phyloP scores from a whole-genome alignment of 2,888 invertebrate genomes.

The Myathropa florea region DNA sequence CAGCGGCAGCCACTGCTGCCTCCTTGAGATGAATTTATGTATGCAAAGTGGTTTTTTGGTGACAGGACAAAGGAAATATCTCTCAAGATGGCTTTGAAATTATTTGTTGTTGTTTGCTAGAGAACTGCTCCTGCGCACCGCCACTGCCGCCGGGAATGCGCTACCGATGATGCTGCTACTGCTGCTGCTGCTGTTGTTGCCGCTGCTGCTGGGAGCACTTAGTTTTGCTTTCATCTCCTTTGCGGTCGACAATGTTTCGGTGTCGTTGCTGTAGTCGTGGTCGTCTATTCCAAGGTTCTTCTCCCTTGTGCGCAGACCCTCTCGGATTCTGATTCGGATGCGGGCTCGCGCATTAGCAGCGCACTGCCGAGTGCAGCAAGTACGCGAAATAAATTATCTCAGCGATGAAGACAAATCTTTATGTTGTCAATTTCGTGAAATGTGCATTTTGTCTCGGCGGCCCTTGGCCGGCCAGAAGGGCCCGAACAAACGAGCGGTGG shows the following conservation, averaged over 20 bases:
- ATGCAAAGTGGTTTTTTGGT: constrained; percentile 77
- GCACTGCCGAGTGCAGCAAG: constrained; percentile 43
- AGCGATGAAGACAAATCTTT: constrained; percentile 71
- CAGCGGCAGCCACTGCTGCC: constrained; percentile 44
- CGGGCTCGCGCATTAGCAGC: constrained; percentile 54
- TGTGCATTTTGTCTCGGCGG: constrained; percentile 63
- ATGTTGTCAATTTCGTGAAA: constrained; percentile 70
- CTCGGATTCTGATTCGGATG: constrained; percentile 10
- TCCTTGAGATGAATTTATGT: constrained; percentile 78
- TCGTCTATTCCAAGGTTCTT: constrained; percentile 61
- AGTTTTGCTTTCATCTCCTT: constrained; percentile 68
- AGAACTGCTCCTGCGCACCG: constrained; percentile 46
- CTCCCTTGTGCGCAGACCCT: neutral
- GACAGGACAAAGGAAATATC: constrained; percentile 74
- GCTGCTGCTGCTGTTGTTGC: neutral
- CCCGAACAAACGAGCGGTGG: constrained; percentile 28
- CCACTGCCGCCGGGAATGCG: constrained; percentile 36
- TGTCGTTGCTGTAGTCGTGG: neutral
- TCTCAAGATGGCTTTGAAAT: constrained; percentile 67
- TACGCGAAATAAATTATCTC: constrained; percentile 69
- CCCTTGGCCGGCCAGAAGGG: constrained; percentile 2
- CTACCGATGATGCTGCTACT: constrained; percentile 19
- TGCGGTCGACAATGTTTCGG: constrained; percentile 51
- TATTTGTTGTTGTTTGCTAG: constrained; percentile 69
- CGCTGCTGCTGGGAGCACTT: constrained; percentile 12